These are phyloP conservation scores for Erethizon dorsatum DNA, from an alignment of 2,797 vertebrate species.

Conservation along the genomic window DNA sequence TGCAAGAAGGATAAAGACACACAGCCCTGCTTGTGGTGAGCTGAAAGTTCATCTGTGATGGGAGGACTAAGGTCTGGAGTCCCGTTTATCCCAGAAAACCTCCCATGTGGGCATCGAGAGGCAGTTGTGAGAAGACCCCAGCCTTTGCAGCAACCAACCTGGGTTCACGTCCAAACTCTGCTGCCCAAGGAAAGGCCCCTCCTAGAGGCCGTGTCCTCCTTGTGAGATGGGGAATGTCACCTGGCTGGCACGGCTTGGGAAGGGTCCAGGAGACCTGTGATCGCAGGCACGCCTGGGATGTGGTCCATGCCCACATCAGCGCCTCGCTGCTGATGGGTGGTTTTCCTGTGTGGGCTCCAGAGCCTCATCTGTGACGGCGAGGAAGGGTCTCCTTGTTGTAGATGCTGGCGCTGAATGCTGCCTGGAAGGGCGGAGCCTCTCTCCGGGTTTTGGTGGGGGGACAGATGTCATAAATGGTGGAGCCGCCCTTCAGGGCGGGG, in stretches of 20 bases:
- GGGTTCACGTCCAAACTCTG: not conserved
- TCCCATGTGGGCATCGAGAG: not conserved
- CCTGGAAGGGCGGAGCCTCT: no score
- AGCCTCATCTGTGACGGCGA: rapidly evolving
- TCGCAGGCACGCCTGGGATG: rapidly evolving
- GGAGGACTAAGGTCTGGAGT: rapidly evolving
- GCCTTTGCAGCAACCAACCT: not conserved
- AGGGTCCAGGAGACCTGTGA: rapidly evolving
- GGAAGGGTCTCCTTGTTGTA: rapidly evolving
- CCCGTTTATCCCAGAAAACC: rapidly evolving
- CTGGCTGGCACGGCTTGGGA: rapidly evolving
- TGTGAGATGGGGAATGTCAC: not conserved
- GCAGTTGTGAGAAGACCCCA: rapidly evolving
- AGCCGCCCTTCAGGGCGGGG: rapidly evolving
- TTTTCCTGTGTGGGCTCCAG: rapidly evolving
- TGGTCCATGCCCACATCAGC: rapidly evolving
- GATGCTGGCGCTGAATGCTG: rapidly evolving
- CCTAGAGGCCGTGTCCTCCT: not conserved
- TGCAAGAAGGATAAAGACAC: not conserved
- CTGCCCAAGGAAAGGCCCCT: not conserved
- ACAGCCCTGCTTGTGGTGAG: rapidly evolving
- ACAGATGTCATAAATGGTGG: no score
- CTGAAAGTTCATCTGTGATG: rapidly evolving
- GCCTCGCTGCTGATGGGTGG: rapidly evolving
- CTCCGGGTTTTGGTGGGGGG: no score